These are phyloP conservation scores for Tubulanus polymorphus DNA, from an alignment of 2,888 invertebrate species.

Conservation along the genomic window DNA sequence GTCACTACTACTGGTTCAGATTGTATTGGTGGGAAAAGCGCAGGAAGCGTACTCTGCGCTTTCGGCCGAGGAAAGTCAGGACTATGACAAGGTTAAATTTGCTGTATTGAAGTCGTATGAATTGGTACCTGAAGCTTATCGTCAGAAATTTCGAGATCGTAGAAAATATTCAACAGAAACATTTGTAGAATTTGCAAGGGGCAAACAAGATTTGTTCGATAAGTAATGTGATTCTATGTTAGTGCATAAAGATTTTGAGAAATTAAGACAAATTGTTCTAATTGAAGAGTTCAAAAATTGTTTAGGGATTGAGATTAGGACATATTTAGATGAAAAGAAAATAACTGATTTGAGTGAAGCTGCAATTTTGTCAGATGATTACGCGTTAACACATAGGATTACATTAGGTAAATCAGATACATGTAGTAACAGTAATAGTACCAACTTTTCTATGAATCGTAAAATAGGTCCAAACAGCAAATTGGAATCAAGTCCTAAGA, in stretches of 20 bases:
- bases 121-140: too few species aligned
- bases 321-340: conserved; percentile 11
- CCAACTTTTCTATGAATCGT: too few species aligned
- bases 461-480: too few species aligned
- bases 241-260: conserved; percentile 4
- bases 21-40: conserved; percentile 17
- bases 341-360: conserved; percentile 3
- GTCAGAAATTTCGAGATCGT: too few species aligned
- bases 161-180: conserved; percentile 13
- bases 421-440: conserved; percentile 10
- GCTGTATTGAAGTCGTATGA: conserved; percentile 19
- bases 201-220: conserved; percentile 15
- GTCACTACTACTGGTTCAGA: conserved; percentile 15
- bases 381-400: conserved; percentile 8
- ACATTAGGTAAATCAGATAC: neutral
- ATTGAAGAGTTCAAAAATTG: conserved; percentile 10
- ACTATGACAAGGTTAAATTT: conserved; percentile 16
- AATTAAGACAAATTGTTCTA: conserved; percentile 6
- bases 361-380: conserved; percentile 12
- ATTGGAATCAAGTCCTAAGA: conserved; percentile 16
- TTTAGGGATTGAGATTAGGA: conserved; percentile 7
- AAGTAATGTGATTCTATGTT: conserved; percentile 9
- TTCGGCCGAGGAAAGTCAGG: conserved; percentile 3
- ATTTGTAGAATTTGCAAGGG: conserved; percentile 18
- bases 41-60: conserved; percentile 10